Evolutionary conservation across 2,888 invertebrate genomes (phyloP).

Genomic region (Drosophila yooni): DNA sequence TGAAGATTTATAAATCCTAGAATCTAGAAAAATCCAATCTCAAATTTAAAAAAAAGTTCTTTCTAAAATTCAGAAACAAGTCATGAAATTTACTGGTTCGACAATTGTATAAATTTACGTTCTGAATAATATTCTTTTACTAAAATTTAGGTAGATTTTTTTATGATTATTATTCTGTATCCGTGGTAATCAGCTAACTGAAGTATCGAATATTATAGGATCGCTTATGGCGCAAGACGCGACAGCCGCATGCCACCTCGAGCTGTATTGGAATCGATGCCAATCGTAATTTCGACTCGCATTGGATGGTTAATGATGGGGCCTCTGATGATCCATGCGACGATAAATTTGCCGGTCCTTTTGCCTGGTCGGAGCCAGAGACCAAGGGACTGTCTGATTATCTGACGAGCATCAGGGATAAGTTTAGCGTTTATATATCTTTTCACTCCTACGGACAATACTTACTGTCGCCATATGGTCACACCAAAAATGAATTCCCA

Average conservation of each 20-base stretch:
- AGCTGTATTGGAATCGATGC: conserved; percentile 83
- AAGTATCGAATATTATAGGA: conserved; percentile 83
- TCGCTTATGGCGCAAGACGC: conserved; percentile 89
- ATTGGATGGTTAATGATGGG: conserved; percentile 84
- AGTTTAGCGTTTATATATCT: conserved; percentile 86
- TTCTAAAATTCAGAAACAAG: too few relatives aligned
- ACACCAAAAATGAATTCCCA: conserved; percentile 81
- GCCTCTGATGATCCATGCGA: conserved; percentile 85
- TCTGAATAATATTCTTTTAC: too few relatives aligned
- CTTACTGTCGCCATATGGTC: conserved; percentile 87
- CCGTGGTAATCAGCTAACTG: background rate
- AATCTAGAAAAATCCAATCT: too few relatives aligned
- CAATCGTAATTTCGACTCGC: conserved; percentile 84
- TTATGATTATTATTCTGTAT: background rate
- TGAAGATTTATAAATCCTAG: background rate
- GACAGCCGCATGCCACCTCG: conserved; percentile 84
- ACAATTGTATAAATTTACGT: too few relatives aligned
- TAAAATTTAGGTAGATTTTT: background rate
- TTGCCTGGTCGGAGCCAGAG: conserved; percentile 87
- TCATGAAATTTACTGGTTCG: too few relatives aligned
- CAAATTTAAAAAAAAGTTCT: too few relatives aligned
- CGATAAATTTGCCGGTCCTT: conserved; percentile 86
- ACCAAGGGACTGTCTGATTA: conserved; percentile 85
- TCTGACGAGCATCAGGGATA: conserved; percentile 84
- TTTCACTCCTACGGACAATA: conserved; percentile 89